phyloP scores from a whole-genome alignment of 2,113 vertebrate genomes.

The Mohoua ochrocephala region DNA sequence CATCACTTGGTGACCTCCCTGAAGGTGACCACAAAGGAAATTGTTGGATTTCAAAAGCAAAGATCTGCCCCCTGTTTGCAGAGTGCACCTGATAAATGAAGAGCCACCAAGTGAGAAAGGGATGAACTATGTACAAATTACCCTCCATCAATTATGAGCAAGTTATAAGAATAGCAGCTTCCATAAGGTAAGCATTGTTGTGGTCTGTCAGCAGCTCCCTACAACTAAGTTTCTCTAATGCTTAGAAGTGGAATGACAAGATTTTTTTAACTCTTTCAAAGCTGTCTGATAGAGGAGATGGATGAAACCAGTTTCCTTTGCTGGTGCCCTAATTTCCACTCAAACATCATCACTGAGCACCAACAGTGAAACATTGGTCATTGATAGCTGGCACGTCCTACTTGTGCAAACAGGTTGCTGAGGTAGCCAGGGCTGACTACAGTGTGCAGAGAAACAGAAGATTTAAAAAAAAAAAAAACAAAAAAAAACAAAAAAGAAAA shows the following conservation, averaged over 20 bases:
- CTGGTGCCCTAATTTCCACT: not conserved
- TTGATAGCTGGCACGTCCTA: not conserved
- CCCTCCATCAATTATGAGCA: not conserved
- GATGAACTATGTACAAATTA: not conserved
- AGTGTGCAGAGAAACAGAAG: not conserved
- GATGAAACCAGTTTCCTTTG: not conserved
- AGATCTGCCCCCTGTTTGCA: not conserved
- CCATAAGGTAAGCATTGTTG: not conserved
- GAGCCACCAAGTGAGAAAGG: not conserved
- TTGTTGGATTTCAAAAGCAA: not conserved
- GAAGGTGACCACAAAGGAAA: not conserved
- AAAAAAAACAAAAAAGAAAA: not conserved
- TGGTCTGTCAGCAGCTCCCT: not conserved
- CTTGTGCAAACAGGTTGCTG: not conserved
- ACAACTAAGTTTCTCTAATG: not conserved
- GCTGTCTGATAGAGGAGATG: not conserved
- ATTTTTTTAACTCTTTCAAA: not conserved
- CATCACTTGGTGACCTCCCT: not conserved
- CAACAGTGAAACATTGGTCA: rapidly evolving
- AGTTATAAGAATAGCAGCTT: not conserved
- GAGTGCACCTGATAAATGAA: not conserved
- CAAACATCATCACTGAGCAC: not conserved
- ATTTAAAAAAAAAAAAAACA: not conserved
- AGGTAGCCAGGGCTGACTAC: not conserved
- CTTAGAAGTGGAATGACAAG: not conserved